phyloP scores from a whole-genome alignment of 2,113 vertebrate species.

The Solea senegalensis region DNA sequence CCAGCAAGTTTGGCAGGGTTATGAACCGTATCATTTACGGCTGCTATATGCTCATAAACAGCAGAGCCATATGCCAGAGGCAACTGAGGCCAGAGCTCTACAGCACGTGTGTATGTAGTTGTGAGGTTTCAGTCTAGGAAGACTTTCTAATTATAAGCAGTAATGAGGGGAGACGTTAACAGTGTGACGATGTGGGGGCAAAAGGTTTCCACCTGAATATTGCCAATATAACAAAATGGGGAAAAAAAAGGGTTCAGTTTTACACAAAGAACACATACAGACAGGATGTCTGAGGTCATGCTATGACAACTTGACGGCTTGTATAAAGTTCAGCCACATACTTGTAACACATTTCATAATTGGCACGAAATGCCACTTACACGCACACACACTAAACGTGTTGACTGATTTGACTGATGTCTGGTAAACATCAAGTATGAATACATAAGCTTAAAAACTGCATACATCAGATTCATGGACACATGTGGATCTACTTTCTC shows the following conservation, averaged over 20 bases:
- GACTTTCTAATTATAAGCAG: slow-evolving; percentile 49
- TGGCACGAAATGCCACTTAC: neutral
- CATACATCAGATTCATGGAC: slow-evolving; percentile 2
- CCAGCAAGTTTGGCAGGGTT: slow-evolving; percentile 21
- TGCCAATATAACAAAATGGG: slow-evolving; percentile 43
- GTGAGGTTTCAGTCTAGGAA: slow-evolving; percentile 25
- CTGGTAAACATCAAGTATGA: slow-evolving; percentile 1
- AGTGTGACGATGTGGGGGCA: slow-evolving; percentile 20
- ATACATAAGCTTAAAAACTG: neutral
- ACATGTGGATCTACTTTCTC: slow-evolving; percentile 15
- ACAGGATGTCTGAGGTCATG: neutral
- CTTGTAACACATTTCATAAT: slow-evolving; percentile 3
- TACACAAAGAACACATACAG: neutral
- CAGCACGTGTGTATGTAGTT: slow-evolving; percentile 7
- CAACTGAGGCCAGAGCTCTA: neutral
- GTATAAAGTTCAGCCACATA: slow-evolving; percentile 13
- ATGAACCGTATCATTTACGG: slow-evolving; percentile 53
- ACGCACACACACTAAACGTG: neutral
- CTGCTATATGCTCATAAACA: slow-evolving; percentile 48
- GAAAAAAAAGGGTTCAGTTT: slow-evolving; percentile 9
- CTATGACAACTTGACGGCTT: neutral
- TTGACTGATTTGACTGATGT: slow-evolving; percentile 8
- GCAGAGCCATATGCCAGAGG: slow-evolving; percentile 44
- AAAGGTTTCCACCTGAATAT: slow-evolving; percentile 70
- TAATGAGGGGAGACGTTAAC: slow-evolving; percentile 43